Evolutionary conservation across 2,797 vertebrate genomes (phyloP), one percentile per base, ranked within the genome.

Genomic region (Enteromius viviparus): DNA sequence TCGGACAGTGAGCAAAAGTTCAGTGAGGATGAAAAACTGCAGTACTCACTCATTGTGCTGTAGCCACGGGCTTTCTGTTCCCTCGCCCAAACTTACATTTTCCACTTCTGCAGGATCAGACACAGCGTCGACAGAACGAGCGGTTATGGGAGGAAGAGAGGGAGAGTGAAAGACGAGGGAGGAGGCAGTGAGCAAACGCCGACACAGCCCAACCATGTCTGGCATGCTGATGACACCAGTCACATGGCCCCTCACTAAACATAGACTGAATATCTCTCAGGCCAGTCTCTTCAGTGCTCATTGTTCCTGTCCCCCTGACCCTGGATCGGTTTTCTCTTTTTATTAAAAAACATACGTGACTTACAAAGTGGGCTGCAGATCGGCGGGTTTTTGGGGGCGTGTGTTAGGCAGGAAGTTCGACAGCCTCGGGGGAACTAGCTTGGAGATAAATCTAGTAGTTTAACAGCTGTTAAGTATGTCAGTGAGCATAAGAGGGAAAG

Each of bases 21-120:
- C 51, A 23, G 21, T n/a, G 62, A 23, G 1, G 26, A 40, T 42
- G 42, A 80, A 71, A 51, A 60, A 70, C 32, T 51, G 21, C 23
- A 23, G 76, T 95, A 95, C 92, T 93, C 92, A 95, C 90, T 94
- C 94, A 95, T 95, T 91, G 87, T 93, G 92, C 88, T 47, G 82
- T 84, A 78, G 91, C 88, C 91, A 91, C 80, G 72, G 91, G 89
- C 88, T 80, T 85, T 86, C 86, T 84, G 64, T 84, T 85, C 86
- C 77, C 78, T 79, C 84, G 85, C 89, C 87, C 87, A 89, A 89
- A 88, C 87, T 92, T 90, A 93, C 94, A 94, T 93, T 92, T 93
- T 93, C 91, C 88, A 87, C 91, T 83, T 76, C 85, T 88, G 86
- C 79, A 40, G 86, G 84, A 90, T 77, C 89, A 77, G 85, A 85